phyloP scores from a whole-genome alignment of 2,888 invertebrate genomes.

The Drosophila mulleri region DNA sequence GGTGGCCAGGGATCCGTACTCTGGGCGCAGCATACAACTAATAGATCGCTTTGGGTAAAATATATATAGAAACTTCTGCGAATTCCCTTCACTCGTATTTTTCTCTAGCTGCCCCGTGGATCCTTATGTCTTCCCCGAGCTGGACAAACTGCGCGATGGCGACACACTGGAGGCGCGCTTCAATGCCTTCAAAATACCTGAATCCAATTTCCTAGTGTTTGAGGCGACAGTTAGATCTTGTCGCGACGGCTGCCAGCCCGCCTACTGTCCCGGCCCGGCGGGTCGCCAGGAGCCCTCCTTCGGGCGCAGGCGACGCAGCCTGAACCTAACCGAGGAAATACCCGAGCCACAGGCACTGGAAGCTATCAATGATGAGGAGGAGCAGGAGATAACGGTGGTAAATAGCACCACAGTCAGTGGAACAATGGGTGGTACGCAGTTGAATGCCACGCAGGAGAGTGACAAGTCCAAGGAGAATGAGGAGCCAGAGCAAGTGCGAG shows the following conservation, averaged over 20 bases:
- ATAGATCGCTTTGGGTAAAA: conserved; percentile 95
- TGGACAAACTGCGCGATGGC: conserved; percentile 93
- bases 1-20: conserved; percentile 96
- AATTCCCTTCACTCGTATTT: not conserved
- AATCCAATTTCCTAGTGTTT: conserved; percentile 96
- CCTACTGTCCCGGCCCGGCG: conserved; percentile 92
- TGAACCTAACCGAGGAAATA: conserved; percentile 80
- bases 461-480: conserved; percentile 77
- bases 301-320: conserved; percentile 88
- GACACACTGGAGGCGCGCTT: conserved; percentile 96
- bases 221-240: conserved; percentile 96
- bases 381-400: conserved; percentile 68
- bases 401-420: conserved; percentile 80
- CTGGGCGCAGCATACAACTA: conserved; percentile 94
- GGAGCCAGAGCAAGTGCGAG: conserved; percentile 91
- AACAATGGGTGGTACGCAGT: conserved; percentile 70
- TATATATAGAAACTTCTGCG: conserved; percentile 51
- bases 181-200: conserved; percentile 97
- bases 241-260: conserved; percentile 95
- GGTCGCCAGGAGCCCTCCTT: conserved; percentile 93
- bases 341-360: conserved; percentile 59
- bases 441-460: conserved; percentile 64
- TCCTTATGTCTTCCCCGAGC: conserved; percentile 95
- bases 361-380: conserved; percentile 36
- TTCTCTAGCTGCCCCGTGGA: conserved; percentile 93